Conservation (phyloP, 2,113 vertebrate genomes). For the Smithornis capensis region DNA sequence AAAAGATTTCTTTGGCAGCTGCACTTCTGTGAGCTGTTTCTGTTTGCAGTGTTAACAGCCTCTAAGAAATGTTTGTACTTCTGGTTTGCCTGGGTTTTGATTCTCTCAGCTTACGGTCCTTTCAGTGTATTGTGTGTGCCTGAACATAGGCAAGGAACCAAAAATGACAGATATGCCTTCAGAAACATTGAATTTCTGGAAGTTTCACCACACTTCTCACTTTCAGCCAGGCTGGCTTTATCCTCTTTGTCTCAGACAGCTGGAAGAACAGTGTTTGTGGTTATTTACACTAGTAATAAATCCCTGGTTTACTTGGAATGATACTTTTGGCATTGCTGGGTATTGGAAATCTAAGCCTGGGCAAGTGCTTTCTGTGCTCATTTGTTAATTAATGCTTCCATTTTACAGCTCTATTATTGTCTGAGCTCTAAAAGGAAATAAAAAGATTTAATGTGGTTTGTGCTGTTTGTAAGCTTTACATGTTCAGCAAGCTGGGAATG, state of each 20-base stretch:
- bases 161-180: not conserved
- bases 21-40: not conserved
- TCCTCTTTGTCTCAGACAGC: not conserved
- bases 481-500: not conserved
- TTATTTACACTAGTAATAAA: not conserved
- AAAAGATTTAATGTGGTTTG: not conserved
- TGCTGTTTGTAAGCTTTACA: not conserved
- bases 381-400: not conserved
- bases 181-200: not conserved
- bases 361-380: not conserved
- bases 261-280: not conserved
- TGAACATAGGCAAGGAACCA: not conserved
- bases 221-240: not conserved
- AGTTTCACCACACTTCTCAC: not conserved
- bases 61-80: not conserved
- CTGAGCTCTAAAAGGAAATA: not conserved
- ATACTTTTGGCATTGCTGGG: not conserved
- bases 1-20: conserved; percentile 23
- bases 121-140: not conserved
- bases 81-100: not conserved
- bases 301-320: not conserved
- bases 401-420: not conserved
- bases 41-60: not conserved
- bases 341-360: not conserved
- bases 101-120: not conserved